Conservation (phyloP, 2,888 invertebrate species). For the Frankliniella intonsa region DNA sequence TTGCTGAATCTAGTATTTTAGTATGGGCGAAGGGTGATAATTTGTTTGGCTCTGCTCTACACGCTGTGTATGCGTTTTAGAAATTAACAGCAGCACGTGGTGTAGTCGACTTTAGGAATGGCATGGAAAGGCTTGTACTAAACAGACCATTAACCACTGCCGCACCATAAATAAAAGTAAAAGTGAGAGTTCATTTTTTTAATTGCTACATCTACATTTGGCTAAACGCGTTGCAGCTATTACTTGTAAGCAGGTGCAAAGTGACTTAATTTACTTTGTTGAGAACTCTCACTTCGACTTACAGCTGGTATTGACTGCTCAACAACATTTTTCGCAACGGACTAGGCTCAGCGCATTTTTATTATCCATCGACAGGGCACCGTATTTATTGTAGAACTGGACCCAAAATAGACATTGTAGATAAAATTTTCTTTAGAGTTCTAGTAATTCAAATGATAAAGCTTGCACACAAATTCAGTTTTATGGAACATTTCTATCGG, state of each 20-base stretch:
- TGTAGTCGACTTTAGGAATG: slow-evolving; percentile 16
- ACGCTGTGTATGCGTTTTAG: slow-evolving; percentile 3
- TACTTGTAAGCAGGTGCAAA: not conserved
- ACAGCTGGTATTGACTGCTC: not conserved
- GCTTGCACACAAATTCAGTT: not conserved
- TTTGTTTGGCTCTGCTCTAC: not conserved
- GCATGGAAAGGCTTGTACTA: slow-evolving; percentile 22
- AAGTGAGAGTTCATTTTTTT: not conserved
- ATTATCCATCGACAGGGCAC: too few species aligned
- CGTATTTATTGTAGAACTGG: not conserved
- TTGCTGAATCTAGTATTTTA: too few species aligned
- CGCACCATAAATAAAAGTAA: not conserved
- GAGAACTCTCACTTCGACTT: not conserved
- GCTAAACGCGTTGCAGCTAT: too few species aligned
- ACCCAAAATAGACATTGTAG: not conserved
- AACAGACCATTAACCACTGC: slow-evolving; percentile 7
- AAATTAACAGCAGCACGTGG: slow-evolving; percentile 9
- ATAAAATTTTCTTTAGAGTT: not conserved
- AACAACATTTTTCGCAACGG: not conserved
- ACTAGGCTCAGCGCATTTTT: slow-evolving; percentile 4
- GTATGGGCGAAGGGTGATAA: too few species aligned
- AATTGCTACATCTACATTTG: not conserved
- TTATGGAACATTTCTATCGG: not conserved
- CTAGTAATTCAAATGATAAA: not conserved
- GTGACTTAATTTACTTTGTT: not conserved